These are phyloP conservation scores for Drosophila repletoides DNA, from an alignment of 1,140 invertebrate species.

Conservation along the genomic window DNA sequence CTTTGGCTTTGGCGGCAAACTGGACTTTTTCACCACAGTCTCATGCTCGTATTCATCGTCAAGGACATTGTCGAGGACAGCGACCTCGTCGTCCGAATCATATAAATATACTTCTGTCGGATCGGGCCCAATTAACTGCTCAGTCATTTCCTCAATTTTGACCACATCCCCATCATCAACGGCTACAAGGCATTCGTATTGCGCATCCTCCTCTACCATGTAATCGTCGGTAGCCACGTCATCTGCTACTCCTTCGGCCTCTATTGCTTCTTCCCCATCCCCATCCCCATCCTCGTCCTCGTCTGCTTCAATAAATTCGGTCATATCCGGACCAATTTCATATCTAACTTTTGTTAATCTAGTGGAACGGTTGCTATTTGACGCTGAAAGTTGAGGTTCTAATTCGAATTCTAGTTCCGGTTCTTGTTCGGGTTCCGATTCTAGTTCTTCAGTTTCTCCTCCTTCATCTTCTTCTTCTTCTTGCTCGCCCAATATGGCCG, in stretches of 20 bases:
- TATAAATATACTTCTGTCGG: constrained; percentile 55
- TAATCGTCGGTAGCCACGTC: no score
- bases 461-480: neutral
- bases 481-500: constrained; percentile 17
- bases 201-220: constrained; percentile 54
- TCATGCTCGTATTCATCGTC: constrained; percentile 67
- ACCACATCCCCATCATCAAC: constrained; percentile 54
- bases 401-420: neutral
- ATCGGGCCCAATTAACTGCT: constrained; percentile 53
- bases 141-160: constrained; percentile 37
- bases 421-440: neutral
- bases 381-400: constrained; percentile 2
- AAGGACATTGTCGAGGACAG: constrained; percentile 61
- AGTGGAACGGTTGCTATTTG: constrained; percentile 13
- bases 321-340: constrained; percentile 42
- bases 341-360: constrained; percentile 46
- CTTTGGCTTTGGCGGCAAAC: constrained; percentile 59
- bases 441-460: constrained; percentile 3
- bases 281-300: constrained; percentile 42
- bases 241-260: no score
- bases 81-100: constrained; percentile 66
- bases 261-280: no score
- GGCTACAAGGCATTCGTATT: constrained; percentile 55
- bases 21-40: constrained; percentile 63
- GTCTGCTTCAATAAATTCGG: constrained; percentile 38